Evolutionary conservation across 1,140 invertebrate species (phyloP).

Genomic region (Catajapyx aquilonaris): DNA sequence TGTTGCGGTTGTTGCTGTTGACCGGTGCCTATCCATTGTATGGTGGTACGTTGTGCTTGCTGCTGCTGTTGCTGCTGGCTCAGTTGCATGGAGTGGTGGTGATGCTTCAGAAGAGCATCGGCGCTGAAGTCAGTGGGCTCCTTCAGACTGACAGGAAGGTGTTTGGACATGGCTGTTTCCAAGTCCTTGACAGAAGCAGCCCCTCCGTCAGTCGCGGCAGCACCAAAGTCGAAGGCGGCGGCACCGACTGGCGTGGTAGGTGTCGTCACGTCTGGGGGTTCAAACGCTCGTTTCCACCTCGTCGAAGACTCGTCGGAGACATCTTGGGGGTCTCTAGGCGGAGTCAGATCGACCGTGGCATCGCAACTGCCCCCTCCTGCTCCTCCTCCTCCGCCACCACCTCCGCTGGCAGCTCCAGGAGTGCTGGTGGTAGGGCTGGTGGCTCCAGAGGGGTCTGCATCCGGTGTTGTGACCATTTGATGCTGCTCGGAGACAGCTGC

Average conservation of each 20-base stretch:
- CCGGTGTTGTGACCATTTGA: too few species aligned
- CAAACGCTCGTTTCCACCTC: neutral
- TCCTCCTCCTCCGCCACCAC: too few species aligned
- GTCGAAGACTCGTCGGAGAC: too few species aligned
- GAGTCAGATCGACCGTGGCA: too few species aligned
- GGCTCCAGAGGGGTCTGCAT: too few species aligned
- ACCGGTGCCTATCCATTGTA: constrained; percentile 79
- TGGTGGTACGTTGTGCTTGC: constrained; percentile 59
- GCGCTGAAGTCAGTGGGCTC: constrained; percentile 62
- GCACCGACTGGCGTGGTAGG: neutral
- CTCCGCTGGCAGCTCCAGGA: too few species aligned
- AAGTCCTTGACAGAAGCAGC: constrained; percentile 65
- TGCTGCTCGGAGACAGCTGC: too few species aligned
- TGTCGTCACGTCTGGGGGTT: neutral
- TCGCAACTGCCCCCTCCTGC: too few species aligned
- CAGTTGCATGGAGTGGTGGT: constrained; percentile 60
- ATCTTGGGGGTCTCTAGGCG: too few species aligned
- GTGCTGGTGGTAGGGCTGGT: too few species aligned
- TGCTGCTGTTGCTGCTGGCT: too few species aligned
- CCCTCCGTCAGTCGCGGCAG: constrained; percentile 10
- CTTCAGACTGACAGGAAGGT: constrained; percentile 41
- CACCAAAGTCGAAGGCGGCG: neutral
- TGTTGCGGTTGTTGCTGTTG: constrained; percentile 34
- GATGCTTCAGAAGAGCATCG: constrained; percentile 47
- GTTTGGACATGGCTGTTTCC: constrained; percentile 91